These are phyloP conservation scores for Pectinophora gossypiella DNA, from an alignment of 1,140 invertebrate species.

Conservation along the genomic window DNA sequence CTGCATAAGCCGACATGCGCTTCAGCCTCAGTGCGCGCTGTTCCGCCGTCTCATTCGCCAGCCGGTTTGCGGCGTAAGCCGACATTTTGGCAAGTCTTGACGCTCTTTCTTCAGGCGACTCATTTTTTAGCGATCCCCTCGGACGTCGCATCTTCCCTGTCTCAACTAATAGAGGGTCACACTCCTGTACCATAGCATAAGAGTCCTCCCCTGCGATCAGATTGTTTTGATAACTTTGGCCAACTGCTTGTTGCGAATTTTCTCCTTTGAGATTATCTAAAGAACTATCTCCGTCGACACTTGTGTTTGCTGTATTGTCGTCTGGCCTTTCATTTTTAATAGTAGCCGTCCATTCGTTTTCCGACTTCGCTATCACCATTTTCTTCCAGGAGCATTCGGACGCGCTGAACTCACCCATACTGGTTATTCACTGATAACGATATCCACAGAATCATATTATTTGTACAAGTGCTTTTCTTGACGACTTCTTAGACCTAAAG, in stretches of 20 bases:
- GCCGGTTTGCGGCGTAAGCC: constrained; percentile 64
- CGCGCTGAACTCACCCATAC: constrained; percentile 59
- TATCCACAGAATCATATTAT: constrained; percentile 62
- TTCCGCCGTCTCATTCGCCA: constrained; percentile 75
- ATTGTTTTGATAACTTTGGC: no score
- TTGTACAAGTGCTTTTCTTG: no score
- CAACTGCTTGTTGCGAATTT: no score
- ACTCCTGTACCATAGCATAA: constrained; percentile 30
- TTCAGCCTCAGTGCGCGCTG: constrained; percentile 66
- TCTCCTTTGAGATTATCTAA: no score
- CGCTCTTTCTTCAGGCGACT: constrained; percentile 69
- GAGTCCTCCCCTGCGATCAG: no score
- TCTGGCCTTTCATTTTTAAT: constrained; percentile 37
- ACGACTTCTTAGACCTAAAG: no score
- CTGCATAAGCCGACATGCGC: constrained; percentile 66
- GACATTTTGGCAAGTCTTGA: constrained; percentile 72
- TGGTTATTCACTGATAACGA: constrained; percentile 60
- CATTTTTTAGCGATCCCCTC: constrained; percentile 38
- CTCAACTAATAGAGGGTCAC: constrained; percentile 32
- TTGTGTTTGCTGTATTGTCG: no score
- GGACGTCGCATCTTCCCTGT: constrained; percentile 19
- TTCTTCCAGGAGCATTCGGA: constrained; percentile 64
- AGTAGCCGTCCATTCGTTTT: constrained; percentile 58
- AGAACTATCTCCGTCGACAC: no score
- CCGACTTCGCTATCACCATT: constrained; percentile 61